Base-by-base conservation (phyloP, 1,140 invertebrate species). In the Nautilus pompilius region DNA sequence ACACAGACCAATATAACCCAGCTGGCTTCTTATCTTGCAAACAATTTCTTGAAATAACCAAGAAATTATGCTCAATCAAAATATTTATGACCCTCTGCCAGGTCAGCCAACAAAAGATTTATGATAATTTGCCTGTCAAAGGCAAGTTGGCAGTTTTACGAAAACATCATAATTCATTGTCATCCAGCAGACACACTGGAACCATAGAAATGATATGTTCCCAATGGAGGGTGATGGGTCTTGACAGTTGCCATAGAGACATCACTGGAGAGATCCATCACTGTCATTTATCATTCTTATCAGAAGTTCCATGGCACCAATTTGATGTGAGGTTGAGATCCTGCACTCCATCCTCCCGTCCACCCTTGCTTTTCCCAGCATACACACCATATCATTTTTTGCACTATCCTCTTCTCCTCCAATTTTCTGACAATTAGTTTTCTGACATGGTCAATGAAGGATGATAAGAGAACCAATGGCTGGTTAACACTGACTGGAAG, bases 51-150 rank as follows among this genome's bases (percentile, higher is more conserved):
- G 60, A 66, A 56, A 66, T 57, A 59, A 59, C 22, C 51, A 36
- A 59, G 54, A 59, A 64, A 69, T 69, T 66, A 62, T 45, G 51
- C 61, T 60, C 64, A 56, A 69, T 69, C 63, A 69, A 70, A 70
- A 70, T 70, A 67, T 70, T 70, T 70, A 70, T 57, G 55, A 58
- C 59, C 33, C 48, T 32, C 48, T 64, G 56, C 51, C 49, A 58
- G 63, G 65, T 59, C 63, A 67, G 51, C 57, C 58, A 60, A 67
- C 60, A 62, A 67, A 71, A 68, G 71, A 73, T 73, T 70, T 73
- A 73, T 73, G 68, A 68, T 70, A 68, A 73, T 73, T 68, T 70
- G 60, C 46, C 68, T 73, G 71, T 73, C 71, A 72, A 68, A 69
- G 56, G 63, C 54, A 65, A 64, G 54, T 60, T 67, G 68, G 65